Conservation (phyloP, 1,140 invertebrate genomes). For the Grapholita molesta region DNA sequence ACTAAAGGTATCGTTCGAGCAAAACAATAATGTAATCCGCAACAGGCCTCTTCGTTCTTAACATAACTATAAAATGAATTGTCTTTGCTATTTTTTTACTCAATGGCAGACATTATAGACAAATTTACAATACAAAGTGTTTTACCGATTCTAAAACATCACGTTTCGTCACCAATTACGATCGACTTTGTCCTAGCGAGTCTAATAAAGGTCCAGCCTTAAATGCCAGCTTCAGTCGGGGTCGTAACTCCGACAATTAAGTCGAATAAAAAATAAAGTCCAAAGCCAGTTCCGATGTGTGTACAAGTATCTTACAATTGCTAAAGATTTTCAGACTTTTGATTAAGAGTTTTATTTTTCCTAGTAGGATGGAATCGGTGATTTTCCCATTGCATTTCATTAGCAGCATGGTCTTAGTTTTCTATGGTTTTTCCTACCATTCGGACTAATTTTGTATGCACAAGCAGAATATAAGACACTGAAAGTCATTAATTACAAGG, state of each 20-base stretch:
- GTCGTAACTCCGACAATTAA: slow-evolving; percentile 65
- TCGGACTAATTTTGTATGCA: too few species aligned
- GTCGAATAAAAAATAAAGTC: slow-evolving; percentile 69
- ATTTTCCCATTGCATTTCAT: too few species aligned
- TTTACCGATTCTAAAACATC: neutral
- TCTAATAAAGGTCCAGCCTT: slow-evolving; percentile 43
- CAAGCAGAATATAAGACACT: too few species aligned
- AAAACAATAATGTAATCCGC: too few species aligned
- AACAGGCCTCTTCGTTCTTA: too few species aligned
- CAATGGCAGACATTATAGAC: neutral
- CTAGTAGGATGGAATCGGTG: too few species aligned
- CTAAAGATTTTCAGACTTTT: neutral
- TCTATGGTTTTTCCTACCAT: too few species aligned
- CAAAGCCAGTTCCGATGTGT: slow-evolving; percentile 17
- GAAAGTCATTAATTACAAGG: too few species aligned
- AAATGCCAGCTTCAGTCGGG: slow-evolving; percentile 42
- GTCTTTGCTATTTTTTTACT: too few species aligned
- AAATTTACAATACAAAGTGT: neutral
- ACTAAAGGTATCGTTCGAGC: too few species aligned
- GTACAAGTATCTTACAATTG: neutral
- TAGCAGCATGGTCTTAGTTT: too few species aligned
- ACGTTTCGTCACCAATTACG: slow-evolving; percentile 38
- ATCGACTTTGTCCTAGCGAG: slow-evolving; percentile 28
- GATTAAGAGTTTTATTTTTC: neutral
- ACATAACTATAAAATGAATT: too few species aligned